A percentile compares a stretch with the other conserved stretches of the same genome.
Evolutionary conservation across 2,888 invertebrate species (phyloP).

Genomic region (Phania funesta): DNA sequence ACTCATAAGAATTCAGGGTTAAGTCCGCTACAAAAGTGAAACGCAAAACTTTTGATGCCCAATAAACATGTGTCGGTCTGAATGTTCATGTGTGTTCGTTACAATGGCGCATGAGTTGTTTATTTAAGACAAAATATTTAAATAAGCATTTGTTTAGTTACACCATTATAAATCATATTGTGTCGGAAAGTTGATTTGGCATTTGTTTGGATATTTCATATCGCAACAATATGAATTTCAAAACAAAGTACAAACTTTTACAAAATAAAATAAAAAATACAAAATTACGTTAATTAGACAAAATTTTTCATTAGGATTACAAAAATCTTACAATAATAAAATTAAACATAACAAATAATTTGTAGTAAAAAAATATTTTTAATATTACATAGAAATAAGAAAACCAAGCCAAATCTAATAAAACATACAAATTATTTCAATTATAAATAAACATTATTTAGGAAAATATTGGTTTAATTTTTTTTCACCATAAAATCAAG

Average conservation of each 20-base stretch:
- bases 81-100: too few species aligned
- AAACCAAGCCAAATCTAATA: neutral
- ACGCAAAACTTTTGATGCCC: too few species aligned
- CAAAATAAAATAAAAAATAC: constrained; percentile 30
- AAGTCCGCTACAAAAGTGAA: too few species aligned
- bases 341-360: constrained; percentile 5
- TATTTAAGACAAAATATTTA: neutral
- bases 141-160: neutral
- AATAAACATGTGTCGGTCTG: too few species aligned
- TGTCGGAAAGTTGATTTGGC: constrained; percentile 32
- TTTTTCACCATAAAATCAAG: neutral
- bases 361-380: constrained; percentile 19
- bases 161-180: constrained; percentile 46
- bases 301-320: constrained; percentile 56
- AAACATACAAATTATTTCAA: constrained; percentile 7
- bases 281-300: constrained; percentile 63
- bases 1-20: too few species aligned
- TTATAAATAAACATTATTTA: constrained; percentile 8
- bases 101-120: too few species aligned
- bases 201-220: constrained; percentile 65
- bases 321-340: constrained; percentile 19
- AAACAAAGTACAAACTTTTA: constrained; percentile 65
- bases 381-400: constrained; percentile 6
- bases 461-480: constrained; percentile 44
- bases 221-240: constrained; percentile 65